Conservation (phyloP, 2,888 invertebrate species). For the Steromphala cineraria region DNA sequence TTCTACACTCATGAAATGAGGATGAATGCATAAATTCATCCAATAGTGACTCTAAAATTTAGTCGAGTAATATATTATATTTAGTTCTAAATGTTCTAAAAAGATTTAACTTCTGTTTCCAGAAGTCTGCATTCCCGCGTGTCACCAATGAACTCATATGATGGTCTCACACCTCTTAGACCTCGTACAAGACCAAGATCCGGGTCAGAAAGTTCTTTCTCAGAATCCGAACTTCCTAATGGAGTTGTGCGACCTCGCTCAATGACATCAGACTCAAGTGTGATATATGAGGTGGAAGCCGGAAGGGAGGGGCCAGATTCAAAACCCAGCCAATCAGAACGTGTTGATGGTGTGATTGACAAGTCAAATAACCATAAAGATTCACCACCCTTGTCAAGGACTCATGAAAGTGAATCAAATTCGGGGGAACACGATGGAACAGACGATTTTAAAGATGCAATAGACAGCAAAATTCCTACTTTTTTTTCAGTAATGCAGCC, state of each 20-base stretch:
- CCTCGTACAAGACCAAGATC: constrained; percentile 29
- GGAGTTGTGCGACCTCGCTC: neutral
- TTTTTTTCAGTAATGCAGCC: constrained; percentile 61
- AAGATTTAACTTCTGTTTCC: constrained; percentile 12
- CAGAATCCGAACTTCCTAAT: constrained; percentile 27
- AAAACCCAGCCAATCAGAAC: neutral
- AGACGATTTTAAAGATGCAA: constrained; percentile 61
- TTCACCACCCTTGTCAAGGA: neutral
- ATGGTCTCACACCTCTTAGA: constrained; percentile 27
- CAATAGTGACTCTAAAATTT: no score
- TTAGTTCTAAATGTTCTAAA: neutral
- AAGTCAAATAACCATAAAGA: neutral
- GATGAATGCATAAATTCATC: no score
- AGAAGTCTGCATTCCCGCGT: constrained; percentile 22
- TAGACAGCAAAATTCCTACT: constrained; percentile 58
- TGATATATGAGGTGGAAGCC: neutral
- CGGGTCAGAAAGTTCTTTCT: constrained; percentile 42
- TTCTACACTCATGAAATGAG: no score
- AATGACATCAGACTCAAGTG: neutral
- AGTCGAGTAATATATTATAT: no score
- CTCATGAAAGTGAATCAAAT: neutral
- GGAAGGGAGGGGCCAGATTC: neutral
- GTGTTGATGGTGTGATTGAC: neutral
- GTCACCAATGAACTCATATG: constrained; percentile 32
- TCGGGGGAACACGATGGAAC: constrained; percentile 45